These are phyloP conservation scores for Podocnemis expansa DNA, from an alignment of 2,113 vertebrate species.

Conservation along the genomic window DNA sequence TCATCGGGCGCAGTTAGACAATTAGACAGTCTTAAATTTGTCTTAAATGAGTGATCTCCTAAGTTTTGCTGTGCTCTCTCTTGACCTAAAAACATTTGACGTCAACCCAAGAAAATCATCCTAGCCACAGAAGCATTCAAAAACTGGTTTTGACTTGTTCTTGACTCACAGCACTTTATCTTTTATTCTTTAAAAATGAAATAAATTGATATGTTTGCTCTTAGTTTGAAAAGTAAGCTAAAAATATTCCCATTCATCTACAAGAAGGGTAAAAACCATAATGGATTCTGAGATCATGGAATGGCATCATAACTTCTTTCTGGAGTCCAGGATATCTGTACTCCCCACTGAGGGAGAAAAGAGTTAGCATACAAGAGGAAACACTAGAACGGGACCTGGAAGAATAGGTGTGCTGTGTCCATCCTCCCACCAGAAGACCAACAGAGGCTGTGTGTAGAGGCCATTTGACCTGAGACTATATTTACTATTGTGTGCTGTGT, in stretches of 20 bases:
- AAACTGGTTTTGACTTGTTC: not conserved
- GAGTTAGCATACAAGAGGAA: not conserved
- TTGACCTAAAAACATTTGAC: constrained; percentile 10
- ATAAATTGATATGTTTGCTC: not conserved
- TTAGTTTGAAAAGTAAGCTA: not conserved
- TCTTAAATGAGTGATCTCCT: constrained; percentile 47
- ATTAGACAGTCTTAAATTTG: constrained; percentile 41
- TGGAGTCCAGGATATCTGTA: not conserved
- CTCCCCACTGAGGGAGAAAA: not conserved
- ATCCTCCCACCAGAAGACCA: not conserved
- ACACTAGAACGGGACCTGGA: not conserved
- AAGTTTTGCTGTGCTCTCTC: constrained; percentile 1
- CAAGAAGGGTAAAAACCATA: not conserved
- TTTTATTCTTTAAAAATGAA: not conserved
- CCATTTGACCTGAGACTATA: not conserved
- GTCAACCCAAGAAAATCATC: not conserved
- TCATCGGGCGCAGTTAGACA: constrained; percentile 30
- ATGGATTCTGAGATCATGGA: not conserved
- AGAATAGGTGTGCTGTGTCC: not conserved
- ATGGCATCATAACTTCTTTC: not conserved
- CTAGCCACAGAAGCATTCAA: not conserved
- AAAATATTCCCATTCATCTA: not conserved
- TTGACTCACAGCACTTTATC: not conserved
- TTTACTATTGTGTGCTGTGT: not conserved
- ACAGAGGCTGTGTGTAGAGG: not conserved